Conservation (phyloP, 2,797 vertebrate genomes). For the Ceryle rudis region DNA sequence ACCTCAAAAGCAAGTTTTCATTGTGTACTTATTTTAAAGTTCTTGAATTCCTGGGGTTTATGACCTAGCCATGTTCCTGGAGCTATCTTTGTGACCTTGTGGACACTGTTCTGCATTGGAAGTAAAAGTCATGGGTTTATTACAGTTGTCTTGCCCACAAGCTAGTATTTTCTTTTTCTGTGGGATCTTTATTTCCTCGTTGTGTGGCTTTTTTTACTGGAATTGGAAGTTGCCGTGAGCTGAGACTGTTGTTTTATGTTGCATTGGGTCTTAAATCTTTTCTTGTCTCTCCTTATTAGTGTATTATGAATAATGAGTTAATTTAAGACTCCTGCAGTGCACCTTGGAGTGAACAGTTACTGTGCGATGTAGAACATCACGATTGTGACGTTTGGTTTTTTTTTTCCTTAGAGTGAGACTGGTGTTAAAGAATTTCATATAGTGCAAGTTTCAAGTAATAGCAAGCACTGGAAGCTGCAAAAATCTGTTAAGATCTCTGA, state of each 20-base stretch:
- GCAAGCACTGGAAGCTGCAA: slow-evolving; percentile 91
- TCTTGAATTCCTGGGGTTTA: not conserved
- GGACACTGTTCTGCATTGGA: not conserved
- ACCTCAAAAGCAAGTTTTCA: not conserved
- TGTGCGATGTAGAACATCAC: not conserved
- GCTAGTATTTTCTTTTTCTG: not conserved
- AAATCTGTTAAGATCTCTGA: slow-evolving; percentile 90
- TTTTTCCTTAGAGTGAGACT: slow-evolving; percentile 86
- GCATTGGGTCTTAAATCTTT: not conserved
- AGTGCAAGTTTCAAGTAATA: slow-evolving; percentile 96
- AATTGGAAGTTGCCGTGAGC: not conserved
- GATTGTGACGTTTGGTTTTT: not conserved
- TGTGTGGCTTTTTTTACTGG: not conserved
- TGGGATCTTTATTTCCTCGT: not conserved
- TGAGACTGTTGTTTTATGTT: not conserved
- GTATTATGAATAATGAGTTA: not conserved
- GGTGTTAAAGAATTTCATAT: slow-evolving; percentile 95
- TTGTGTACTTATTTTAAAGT: not conserved
- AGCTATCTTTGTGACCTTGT: not conserved
- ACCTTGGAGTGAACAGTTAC: not conserved
- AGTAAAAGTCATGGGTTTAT: not conserved
- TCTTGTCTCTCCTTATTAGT: not conserved
- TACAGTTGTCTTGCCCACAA: not conserved
- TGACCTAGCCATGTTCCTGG: not conserved
- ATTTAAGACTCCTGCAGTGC: not conserved